Conservation (phyloP, 1,140 invertebrate species). For the Popillia japonica region DNA sequence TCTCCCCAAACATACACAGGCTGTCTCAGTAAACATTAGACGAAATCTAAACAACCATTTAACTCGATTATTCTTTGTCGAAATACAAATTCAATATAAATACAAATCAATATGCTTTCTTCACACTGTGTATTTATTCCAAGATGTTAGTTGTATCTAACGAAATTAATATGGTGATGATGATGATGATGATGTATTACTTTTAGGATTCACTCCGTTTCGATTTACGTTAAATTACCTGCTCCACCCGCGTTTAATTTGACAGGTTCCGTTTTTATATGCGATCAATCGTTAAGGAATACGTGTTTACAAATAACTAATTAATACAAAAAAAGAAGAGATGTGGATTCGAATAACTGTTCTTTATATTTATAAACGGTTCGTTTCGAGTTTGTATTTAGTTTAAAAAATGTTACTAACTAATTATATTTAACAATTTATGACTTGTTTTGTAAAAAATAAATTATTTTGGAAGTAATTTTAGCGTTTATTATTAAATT, state of each 20-base stretch:
- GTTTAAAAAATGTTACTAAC: constrained; percentile 21
- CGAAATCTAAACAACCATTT: neutral
- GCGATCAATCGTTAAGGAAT: neutral
- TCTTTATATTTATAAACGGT: neutral
- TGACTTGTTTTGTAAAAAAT: constrained; percentile 34
- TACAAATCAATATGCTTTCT: constrained; percentile 6
- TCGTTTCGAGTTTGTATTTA: neutral
- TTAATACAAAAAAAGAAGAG: neutral
- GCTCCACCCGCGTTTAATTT: neutral
- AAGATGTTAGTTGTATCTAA: constrained; percentile 17
- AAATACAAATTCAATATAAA: neutral
- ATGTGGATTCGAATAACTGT: neutral
- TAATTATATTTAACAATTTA: constrained; percentile 16
- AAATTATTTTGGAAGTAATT: constrained; percentile 25
- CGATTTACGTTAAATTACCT: neutral
- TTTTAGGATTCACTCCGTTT: neutral
- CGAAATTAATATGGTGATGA: neutral
- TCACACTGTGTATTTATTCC: constrained; percentile 1
- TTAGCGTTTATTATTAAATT: neutral
- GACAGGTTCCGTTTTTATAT: neutral
- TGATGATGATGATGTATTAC: neutral
- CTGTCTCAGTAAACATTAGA: neutral
- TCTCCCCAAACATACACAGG: neutral
- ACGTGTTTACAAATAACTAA: constrained; percentile 8
- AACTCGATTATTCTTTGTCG: constrained; percentile 16